Conservation (phyloP, 37 sponge, comb jelly and placozoan genomes). For the Mnemiopsis leidyi region DNA sequence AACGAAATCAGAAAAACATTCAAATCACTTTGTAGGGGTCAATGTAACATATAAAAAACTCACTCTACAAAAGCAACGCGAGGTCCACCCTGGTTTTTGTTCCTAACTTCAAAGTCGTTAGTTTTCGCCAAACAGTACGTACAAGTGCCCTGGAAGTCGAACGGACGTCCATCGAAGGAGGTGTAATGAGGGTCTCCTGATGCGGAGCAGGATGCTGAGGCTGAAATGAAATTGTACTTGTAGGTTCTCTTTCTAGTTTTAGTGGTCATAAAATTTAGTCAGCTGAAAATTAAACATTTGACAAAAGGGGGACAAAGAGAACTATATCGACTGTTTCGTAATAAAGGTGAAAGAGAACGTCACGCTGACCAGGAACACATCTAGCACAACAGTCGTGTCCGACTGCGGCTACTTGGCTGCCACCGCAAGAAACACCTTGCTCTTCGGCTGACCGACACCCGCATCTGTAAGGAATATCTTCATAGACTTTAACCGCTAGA, state of each 20-base stretch:
- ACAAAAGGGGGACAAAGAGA: too few species aligned
- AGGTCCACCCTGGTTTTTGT: not conserved
- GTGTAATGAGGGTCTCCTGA: conserved; percentile 43
- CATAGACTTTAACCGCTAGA: too few species aligned
- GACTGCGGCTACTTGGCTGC: not conserved
- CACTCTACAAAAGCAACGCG: not conserved
- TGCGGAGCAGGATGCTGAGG: not conserved
- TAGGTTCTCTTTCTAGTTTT: not conserved
- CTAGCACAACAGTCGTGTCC: conserved; percentile 60
- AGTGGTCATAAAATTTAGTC: not conserved
- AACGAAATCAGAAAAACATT: too few species aligned
- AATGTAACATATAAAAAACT: too few species aligned
- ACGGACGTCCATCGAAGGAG: not conserved
- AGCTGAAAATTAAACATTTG: not conserved
- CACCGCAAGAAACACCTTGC: not conserved
- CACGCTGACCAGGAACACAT: conserved; percentile 17
- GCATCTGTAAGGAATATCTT: too few species aligned
- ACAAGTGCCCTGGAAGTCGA: conserved; percentile 37
- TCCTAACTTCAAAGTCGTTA: conserved; percentile 12
- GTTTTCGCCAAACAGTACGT: conserved; percentile 48
- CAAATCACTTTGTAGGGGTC: too few species aligned
- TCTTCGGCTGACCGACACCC: conserved; percentile 42
- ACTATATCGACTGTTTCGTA: too few species aligned
- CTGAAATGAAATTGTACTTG: not conserved
- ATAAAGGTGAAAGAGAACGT: too few species aligned